A percentile compares a stretch with the other conserved stretches of the same genome.
phyloP scores from a whole-genome alignment of 2,888 invertebrate species.

The Agrochola litura region DNA sequence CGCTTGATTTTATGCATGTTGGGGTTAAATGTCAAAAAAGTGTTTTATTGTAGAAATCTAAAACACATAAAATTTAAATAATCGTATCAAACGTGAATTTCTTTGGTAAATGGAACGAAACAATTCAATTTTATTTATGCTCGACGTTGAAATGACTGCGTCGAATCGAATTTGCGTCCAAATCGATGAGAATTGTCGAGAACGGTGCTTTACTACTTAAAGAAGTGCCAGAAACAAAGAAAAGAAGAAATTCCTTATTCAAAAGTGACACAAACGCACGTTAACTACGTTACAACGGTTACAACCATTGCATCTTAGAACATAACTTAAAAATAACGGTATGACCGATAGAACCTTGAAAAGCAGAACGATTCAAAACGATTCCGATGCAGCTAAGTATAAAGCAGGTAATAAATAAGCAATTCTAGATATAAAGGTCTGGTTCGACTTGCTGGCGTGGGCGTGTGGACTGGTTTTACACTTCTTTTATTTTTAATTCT shows the following conservation, averaged over 20 bases:
- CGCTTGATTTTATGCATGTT: slow-evolving; percentile 14
- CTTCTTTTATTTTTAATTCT: slow-evolving; percentile 72
- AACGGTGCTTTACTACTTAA: slow-evolving; percentile 28
- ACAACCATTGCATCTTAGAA: slow-evolving; percentile 16
- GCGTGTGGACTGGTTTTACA: slow-evolving; percentile 73
- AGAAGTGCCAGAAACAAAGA: slow-evolving; percentile 36
- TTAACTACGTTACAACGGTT: slow-evolving; percentile 33
- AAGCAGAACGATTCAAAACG: slow-evolving; percentile 48
- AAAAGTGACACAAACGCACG: slow-evolving; percentile 26
- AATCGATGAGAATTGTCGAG: slow-evolving; percentile 47
- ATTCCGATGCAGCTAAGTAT: slow-evolving; percentile 56
- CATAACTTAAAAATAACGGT: slow-evolving; percentile 61
- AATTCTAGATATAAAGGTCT: slow-evolving; percentile 75
- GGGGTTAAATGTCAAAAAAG: slow-evolving; percentile 31
- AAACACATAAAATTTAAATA: slow-evolving; percentile 46
- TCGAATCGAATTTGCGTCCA: slow-evolving; percentile 52
- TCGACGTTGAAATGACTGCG: slow-evolving; percentile 39
- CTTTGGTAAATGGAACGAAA: slow-evolving; percentile 46
- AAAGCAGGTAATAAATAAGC: slow-evolving; percentile 77
- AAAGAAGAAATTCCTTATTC: slow-evolving; percentile 35
- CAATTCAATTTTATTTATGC: slow-evolving; percentile 54
- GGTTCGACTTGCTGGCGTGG: slow-evolving; percentile 73
- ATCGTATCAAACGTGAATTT: slow-evolving; percentile 30
- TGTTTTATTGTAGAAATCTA: slow-evolving; percentile 39
- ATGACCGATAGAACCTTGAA: slow-evolving; percentile 61